These are phyloP conservation scores for Diplodus puntazzo DNA, from an alignment of 2,797 vertebrate genomes.

Conservation along the genomic window DNA sequence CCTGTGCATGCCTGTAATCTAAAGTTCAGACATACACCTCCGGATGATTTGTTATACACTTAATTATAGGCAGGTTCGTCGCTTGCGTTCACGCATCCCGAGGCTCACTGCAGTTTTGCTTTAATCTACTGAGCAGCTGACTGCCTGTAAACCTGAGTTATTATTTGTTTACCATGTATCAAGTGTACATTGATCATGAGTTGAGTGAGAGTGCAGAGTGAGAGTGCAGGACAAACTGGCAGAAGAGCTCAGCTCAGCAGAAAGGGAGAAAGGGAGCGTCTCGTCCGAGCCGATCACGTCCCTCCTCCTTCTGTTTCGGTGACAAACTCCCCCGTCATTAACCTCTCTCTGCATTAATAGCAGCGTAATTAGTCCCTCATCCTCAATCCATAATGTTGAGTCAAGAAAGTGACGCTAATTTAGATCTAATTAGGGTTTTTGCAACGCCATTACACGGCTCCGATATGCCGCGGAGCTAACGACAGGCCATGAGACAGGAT, in stretches of 20 bases:
- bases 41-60: conserved; percentile 50
- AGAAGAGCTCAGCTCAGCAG: conserved; percentile 65
- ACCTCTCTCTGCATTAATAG: conserved; percentile 74
- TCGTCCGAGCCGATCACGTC: conserved; percentile 15
- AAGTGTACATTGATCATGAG: conserved; percentile 65
- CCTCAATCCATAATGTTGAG: conserved; percentile 78
- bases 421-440: conserved; percentile 78
- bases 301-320: conserved; percentile 48
- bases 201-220: conserved; percentile 37
- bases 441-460: conserved; percentile 58
- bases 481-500: conserved; percentile 17
- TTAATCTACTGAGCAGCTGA: conserved; percentile 40
- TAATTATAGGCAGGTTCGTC: conserved; percentile 42
- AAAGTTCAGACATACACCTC: conserved; percentile 40
- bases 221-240: conserved; percentile 43
- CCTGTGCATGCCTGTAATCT: conserved; percentile 36
- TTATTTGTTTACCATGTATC: conserved; percentile 70
- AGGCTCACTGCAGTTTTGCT: conserved; percentile 36
- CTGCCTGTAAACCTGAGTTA: conserved; percentile 71
- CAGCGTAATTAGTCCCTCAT: conserved; percentile 75
- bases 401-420: conserved; percentile 78
- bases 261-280: conserved; percentile 9
- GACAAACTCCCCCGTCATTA: conserved; percentile 71
- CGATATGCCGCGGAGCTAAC: conserved; percentile 53
- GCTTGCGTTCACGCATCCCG: not conserved